phyloP scores from a whole-genome alignment of 2,888 invertebrate species.

The Epiblema foenella region DNA sequence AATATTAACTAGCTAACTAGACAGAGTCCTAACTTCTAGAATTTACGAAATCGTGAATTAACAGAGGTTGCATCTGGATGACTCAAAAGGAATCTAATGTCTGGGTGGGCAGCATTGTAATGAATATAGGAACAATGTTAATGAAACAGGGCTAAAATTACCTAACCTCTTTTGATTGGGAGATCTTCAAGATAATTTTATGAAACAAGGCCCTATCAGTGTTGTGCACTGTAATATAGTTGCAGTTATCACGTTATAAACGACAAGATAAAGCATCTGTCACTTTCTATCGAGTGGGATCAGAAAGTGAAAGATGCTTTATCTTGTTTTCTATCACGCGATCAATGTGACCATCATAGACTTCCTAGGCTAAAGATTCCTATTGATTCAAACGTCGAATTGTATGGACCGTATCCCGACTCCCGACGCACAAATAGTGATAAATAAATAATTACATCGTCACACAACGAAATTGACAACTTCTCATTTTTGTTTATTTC shows the following conservation, averaged over 20 bases:
- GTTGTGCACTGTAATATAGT: no score
- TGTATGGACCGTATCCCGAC: neutral
- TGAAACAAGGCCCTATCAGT: no score
- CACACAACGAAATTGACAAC: slow-evolving; percentile 6
- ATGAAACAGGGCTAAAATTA: neutral
- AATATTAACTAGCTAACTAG: slow-evolving; percentile 21
- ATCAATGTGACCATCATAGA: no score
- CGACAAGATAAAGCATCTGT: no score
- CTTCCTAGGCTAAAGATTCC: neutral
- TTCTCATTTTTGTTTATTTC: slow-evolving; percentile 6
- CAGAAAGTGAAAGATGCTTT: no score
- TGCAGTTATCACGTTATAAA: no score
- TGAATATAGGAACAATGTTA: neutral
- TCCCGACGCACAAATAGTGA: slow-evolving; percentile 9
- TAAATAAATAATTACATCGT: slow-evolving; percentile 21
- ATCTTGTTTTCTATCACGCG: no score
- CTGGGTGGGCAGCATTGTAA: no score
- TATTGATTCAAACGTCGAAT: neutral
- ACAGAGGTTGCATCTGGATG: neutral
- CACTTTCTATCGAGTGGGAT: no score
- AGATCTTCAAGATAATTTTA: no score
- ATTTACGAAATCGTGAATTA: neutral
- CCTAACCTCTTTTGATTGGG: neutral
- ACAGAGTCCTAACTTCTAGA: neutral
- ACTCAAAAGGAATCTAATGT: neutral